These are phyloP conservation scores for Scarus forsteni DNA, from an alignment of 2,797 vertebrate genomes.

Conservation along the genomic window DNA sequence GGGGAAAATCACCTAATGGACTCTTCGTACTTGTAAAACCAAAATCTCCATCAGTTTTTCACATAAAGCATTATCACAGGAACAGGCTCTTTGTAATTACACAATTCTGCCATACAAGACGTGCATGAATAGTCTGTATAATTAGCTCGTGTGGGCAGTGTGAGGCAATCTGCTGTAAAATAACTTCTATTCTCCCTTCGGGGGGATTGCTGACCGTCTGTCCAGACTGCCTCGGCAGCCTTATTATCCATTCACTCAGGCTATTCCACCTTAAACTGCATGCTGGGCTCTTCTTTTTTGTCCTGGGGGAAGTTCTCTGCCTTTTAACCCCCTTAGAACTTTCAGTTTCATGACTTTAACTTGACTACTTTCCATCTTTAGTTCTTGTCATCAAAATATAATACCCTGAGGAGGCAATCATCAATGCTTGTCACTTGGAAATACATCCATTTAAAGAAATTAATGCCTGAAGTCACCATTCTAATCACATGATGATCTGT, in stretches of 20 bases:
- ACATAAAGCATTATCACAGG: constrained; percentile 52
- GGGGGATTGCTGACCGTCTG: constrained; percentile 75
- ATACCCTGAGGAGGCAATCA: too few species aligned
- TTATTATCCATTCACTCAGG: constrained; percentile 66
- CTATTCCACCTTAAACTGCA: constrained; percentile 50
- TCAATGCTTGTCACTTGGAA: too few species aligned
- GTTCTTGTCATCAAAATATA: neutral
- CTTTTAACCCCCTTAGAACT: constrained; percentile 33
- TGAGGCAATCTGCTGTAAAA: constrained; percentile 79
- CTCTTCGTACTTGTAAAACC: constrained; percentile 47
- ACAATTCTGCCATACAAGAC: constrained; percentile 73
- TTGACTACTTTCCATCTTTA: constrained; percentile 11
- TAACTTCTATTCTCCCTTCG: constrained; percentile 70
- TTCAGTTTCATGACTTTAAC: constrained; percentile 10
- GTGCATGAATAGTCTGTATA: constrained; percentile 77
- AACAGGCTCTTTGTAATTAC: constrained; percentile 71
- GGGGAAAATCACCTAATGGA: constrained; percentile 36
- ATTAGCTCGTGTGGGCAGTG: constrained; percentile 79
- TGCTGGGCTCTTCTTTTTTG: constrained; percentile 30
- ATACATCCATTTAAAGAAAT: too few species aligned
- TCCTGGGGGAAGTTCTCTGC: constrained; percentile 27
- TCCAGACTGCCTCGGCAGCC: constrained; percentile 59
- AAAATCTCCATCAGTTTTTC: constrained; percentile 56
- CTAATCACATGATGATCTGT: too few species aligned
- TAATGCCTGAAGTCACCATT: too few species aligned